phyloP scores from a whole-genome alignment of 2,888 invertebrate species.

The Sabellastarte sp. region DNA sequence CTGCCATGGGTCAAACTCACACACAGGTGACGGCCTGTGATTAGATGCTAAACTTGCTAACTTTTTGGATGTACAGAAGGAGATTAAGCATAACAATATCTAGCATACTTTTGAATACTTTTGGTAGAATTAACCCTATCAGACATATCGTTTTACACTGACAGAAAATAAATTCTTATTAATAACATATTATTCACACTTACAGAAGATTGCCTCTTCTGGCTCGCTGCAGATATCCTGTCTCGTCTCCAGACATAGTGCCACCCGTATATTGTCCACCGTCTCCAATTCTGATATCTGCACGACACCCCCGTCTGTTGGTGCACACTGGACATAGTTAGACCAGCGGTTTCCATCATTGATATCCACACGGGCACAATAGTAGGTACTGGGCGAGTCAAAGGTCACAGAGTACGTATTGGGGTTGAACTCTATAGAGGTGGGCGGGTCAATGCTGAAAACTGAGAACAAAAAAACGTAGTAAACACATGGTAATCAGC shows the following conservation, averaged over 20 bases:
- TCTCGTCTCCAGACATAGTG: not conserved
- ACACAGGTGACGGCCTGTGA: too few relatives aligned
- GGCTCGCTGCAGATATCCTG: not conserved
- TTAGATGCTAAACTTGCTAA: too few relatives aligned
- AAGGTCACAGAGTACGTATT: not conserved
- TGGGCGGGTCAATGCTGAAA: not conserved
- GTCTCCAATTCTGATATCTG: not conserved
- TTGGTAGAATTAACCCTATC: too few relatives aligned
- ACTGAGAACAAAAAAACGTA: not conserved
- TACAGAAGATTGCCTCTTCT: not conserved
- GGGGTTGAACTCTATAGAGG: not conserved
- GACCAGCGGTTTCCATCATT: not conserved
- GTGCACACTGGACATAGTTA: not conserved
- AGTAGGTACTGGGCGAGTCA: not conserved
- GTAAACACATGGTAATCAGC: too few relatives aligned
- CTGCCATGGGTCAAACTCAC: too few relatives aligned
- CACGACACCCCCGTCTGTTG: not conserved
- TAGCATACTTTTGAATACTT: too few relatives aligned
- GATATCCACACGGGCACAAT: slow-evolving; percentile 1
- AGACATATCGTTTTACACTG: too few relatives aligned
- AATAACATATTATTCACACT: too few relatives aligned
- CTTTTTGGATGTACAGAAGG: too few relatives aligned
- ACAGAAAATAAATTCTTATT: too few relatives aligned
- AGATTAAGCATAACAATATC: too few relatives aligned
- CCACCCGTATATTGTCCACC: not conserved